Base-by-base conservation (phyloP, 35 echinoderm and acorn worm species). In the Diadema setosum region DNA sequence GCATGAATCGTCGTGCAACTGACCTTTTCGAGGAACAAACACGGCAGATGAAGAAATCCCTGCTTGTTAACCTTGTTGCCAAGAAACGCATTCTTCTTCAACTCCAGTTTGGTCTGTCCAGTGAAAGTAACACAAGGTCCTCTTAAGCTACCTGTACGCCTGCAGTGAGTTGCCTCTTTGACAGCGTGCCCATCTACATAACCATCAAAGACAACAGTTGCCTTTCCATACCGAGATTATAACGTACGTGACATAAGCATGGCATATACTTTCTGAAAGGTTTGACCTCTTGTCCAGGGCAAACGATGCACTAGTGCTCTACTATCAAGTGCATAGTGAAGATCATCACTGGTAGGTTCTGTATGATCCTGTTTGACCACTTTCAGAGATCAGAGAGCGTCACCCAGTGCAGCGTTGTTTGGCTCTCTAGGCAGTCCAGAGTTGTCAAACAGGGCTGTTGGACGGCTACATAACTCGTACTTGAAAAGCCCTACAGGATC, bases 1-100 rank as follows among this genome's bases (percentile, higher is more conserved):
- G 83, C 83, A 87, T 87, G 90, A 78, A 86, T 60, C 32, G 82
- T 70, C 67, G 27, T 91, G 65, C 60, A 91, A 14, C 82, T 63
- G 6, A 24, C 58, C 63, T 37, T 39, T 40, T 88, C 30, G 24
- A 87, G 42, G 20, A 21, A 81, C 14, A 37, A 87, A 46, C 61
- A 5, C 1, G 43, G 84, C 58, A 87, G 16, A 76, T 42, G 9
- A 55, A 81, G 57, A 75, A 87, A 81, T 43, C 84, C 43, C 63
- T 87, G 84, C 46, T 87, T 87, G 84, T 81, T 87, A 27, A 75
- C 60, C 36, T 84, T 84, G 64, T 87, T 87, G 65, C 67, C 64
- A 11, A 87, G 60, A 75, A 87, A 87, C 84, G 69, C 61, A 17
- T 34, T 75, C 46, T 87, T 75, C 84, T 87, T 87, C 84, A 87